Conservation (phyloP, 2,888 invertebrate species). For the Brachyptera risi region DNA sequence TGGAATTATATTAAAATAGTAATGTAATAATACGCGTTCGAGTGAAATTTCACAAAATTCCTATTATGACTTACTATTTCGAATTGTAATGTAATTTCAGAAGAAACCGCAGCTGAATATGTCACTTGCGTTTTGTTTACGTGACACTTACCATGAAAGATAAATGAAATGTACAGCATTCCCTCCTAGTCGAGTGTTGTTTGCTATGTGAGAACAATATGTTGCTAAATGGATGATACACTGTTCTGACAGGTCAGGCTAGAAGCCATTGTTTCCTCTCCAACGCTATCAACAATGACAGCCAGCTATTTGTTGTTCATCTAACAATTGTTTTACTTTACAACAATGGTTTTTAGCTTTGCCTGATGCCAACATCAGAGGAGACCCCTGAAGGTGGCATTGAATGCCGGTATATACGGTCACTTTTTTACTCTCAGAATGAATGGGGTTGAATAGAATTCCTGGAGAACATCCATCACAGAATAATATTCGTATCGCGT, state of each 20-base stretch:
- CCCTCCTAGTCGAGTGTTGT: constrained; percentile 2
- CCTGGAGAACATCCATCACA: constrained; percentile 10
- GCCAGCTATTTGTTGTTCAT: constrained; percentile 10
- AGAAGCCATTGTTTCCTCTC: constrained; percentile 3
- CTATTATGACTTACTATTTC: not conserved
- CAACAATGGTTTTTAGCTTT: constrained; percentile 14
- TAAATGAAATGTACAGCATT: constrained; percentile 20
- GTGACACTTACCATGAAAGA: constrained; percentile 16
- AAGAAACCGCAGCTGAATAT: constrained; percentile 13
- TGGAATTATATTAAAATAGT: not conserved
- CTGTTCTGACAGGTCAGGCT: constrained; percentile 15
- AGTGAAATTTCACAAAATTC: not conserved
- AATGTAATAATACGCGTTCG: not conserved
- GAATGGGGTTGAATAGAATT: constrained; percentile 11
- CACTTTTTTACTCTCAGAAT: constrained; percentile 3
- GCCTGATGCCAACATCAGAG: constrained; percentile 16
- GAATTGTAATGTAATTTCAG: constrained; percentile 1
- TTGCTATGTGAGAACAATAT: constrained; percentile 5
- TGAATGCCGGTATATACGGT: constrained; percentile 4
- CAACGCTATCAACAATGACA: constrained; percentile 6
- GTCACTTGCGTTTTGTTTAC: constrained; percentile 4
- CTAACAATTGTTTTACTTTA: constrained; percentile 9
- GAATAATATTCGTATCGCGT: not conserved
- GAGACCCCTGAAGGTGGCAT: constrained; percentile 3
- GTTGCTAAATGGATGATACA: constrained; percentile 21